phyloP scores from a whole-genome alignment of 2,797 vertebrate species.

The Acanthurus tractus region DNA sequence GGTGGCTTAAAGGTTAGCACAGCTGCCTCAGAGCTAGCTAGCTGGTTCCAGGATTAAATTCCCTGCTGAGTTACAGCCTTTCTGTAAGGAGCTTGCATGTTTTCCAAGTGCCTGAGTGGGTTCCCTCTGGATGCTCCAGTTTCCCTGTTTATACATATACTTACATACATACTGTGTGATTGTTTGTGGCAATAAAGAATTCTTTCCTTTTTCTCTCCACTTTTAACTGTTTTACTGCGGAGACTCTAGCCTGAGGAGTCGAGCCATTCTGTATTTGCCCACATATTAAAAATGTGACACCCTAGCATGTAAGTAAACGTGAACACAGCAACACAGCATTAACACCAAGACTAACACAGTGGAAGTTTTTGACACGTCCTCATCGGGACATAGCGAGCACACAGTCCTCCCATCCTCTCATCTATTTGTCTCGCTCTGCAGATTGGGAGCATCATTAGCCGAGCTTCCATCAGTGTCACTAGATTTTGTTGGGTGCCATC shows the following conservation, averaged over 20 bases:
- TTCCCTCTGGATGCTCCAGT: no score
- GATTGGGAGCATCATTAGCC: slow-evolving; percentile 79
- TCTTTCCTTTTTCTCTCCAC: background rate
- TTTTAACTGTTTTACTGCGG: background rate
- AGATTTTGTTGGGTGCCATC: slow-evolving; percentile 77
- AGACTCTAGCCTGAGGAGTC: background rate
- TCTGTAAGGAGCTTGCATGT: no score
- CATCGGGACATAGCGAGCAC: background rate
- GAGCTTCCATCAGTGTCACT: slow-evolving; percentile 78
- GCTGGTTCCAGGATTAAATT: no score
- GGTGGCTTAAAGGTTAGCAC: no score
- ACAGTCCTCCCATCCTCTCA: slow-evolving; percentile 14
- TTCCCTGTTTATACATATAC: no score
- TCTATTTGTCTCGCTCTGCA: slow-evolving; percentile 55
- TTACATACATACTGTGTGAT: no score
- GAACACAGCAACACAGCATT: background rate
- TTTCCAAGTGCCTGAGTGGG: no score
- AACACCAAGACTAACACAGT: slow-evolving; percentile 5
- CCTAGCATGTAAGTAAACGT: background rate
- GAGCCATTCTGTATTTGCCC: background rate
- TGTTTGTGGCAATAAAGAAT: no score
- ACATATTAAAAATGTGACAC: background rate
- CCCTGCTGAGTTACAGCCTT: no score
- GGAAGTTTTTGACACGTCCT: slow-evolving; percentile 27
- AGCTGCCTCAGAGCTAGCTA: no score